Base-by-base conservation (phyloP, 2,797 vertebrate genomes). In the Halcyon leucocephala region DNA sequence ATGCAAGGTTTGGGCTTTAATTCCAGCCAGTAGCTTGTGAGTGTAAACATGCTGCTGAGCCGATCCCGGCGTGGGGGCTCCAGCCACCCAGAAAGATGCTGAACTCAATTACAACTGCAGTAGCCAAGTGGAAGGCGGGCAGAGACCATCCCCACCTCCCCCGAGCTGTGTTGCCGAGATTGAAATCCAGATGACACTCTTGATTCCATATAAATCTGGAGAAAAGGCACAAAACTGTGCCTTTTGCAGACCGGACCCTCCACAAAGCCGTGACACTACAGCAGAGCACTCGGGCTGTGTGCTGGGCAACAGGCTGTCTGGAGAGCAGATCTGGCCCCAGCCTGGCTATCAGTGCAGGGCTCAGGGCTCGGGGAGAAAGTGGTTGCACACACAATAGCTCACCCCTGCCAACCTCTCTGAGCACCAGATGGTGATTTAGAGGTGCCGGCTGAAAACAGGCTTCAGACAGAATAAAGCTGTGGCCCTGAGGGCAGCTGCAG, bases 1-100 rank as follows among this genome's bases (percentile, higher is more conserved):
- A 69, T 39, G 91, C 57, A 65, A 93, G 90, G 66, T 82, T 89
- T 89, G 82, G 89, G 93, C 84, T 95, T 95, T 96, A 94, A 95
- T 97, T 96, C 93, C 90, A 92, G 74, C 48, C 1, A 0, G 60
- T 12, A 85, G 88, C 67, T 21, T 55, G 85, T 0, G 12, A 91
- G 71, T 21, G 86, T 60, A 55, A 94, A 79, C 65, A 87, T 0
- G 1, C 46, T 4, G 42, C 60, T 2, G 20, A 93, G 86, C 78
- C 1, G 7, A 66, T n/a, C 77, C 65, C 0, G 0, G 61, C 1
- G 18, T 1, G 1, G 67, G 88, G 91, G 58, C 86, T 89, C 41
- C 82, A 44, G 78, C 85, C 6, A 13, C 79, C 82, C 94, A 57
- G 55, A 69, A 86, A 90, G 87, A 89, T 60, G 80, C 65, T 89